Percentiles rank a stretch among this genome's conserved stretches.
Conservation (phyloP, 2,113 vertebrate species). For the Seriola dumerili region DNA sequence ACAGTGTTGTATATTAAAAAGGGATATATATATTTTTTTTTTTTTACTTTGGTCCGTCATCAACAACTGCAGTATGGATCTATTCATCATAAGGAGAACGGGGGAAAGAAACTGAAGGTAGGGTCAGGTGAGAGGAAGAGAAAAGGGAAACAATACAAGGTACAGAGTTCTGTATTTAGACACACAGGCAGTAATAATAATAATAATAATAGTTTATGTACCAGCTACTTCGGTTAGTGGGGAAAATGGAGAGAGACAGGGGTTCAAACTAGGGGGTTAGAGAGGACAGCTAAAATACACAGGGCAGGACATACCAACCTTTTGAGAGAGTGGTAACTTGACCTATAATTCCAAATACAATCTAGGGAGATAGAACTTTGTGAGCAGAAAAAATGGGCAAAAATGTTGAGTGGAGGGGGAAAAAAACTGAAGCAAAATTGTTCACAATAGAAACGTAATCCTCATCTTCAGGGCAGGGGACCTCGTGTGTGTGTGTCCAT, state of each 20-base stretch:
- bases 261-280: slow-evolving; percentile 96
- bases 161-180: slow-evolving; percentile 80
- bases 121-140: slow-evolving; percentile 78
- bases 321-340: slow-evolving; percentile 99
- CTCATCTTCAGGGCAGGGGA: slow-evolving; percentile 58
- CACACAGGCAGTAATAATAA: slow-evolving; percentile 83
- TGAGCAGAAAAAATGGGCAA: slow-evolving; percentile 90
- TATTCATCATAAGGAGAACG: slow-evolving; percentile 45
- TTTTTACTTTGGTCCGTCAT: background rate
- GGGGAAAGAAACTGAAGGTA: slow-evolving; percentile 65
- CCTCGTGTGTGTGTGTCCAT: slow-evolving; percentile 34
- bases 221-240: slow-evolving; percentile 96
- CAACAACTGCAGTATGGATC: slow-evolving; percentile 29
- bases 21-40: background rate
- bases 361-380: slow-evolving; percentile 98
- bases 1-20: background rate
- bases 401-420: slow-evolving; percentile 79
- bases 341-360: slow-evolving; percentile 99
- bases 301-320: slow-evolving; percentile 99
- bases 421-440: slow-evolving; percentile 68
- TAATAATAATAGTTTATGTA: slow-evolving; percentile 81
- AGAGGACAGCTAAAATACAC: slow-evolving; percentile 98
- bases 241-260: slow-evolving; percentile 86
- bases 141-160: slow-evolving; percentile 87
- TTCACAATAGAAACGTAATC: slow-evolving; percentile 71